Evolutionary conservation across 2,113 vertebrate genomes (phyloP).

Genomic region (Butastur rufipennis): DNA sequence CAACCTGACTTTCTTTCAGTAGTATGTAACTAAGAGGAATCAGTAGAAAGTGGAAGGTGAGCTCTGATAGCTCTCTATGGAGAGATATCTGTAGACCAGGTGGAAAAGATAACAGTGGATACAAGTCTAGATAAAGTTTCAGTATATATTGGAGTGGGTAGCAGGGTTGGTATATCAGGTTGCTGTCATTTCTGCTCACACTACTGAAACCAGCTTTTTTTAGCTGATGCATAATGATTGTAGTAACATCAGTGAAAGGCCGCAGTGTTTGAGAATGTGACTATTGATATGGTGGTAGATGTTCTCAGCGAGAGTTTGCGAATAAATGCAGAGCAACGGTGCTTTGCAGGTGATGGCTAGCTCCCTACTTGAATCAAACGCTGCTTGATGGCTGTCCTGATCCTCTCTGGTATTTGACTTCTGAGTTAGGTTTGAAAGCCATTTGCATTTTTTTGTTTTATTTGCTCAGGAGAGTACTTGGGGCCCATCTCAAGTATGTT

Average conservation of each 20-base stretch:
- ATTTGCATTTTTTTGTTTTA: neutral
- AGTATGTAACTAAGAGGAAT: neutral
- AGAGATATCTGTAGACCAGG: neutral
- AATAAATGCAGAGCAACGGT: neutral
- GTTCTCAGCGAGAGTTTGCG: accelerated
- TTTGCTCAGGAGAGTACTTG: neutral
- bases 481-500: neutral
- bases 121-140: neutral
- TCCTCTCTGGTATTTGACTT: neutral
- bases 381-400: neutral
- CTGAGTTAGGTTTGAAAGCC: neutral
- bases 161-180: neutral
- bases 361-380: neutral
- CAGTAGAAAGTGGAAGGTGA: neutral
- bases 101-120: neutral
- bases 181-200: neutral
- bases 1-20: neutral
- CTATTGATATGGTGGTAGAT: neutral
- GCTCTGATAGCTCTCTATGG: neutral
- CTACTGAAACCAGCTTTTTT: neutral
- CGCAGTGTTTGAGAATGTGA: neutral
- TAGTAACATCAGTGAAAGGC: neutral
- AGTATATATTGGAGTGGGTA: neutral
- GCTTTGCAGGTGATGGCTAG: neutral
- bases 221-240: neutral